Percentiles rank a stretch among this genome's conserved stretches.
Conservation (phyloP, 92 coral and sea anemone species). For the Epizoanthus ramosus region DNA sequence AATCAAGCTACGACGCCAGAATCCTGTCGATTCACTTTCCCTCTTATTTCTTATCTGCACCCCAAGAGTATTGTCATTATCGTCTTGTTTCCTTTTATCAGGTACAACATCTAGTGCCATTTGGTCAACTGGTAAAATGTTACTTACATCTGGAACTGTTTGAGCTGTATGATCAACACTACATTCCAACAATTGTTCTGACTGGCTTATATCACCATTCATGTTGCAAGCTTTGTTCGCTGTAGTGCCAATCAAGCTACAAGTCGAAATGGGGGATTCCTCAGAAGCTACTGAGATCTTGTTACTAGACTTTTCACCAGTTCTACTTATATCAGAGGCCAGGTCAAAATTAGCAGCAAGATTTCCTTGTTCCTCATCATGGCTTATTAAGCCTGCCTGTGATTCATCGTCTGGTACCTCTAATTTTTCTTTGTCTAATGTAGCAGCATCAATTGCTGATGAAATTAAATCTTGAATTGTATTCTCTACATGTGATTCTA, state of each 20-base stretch:
- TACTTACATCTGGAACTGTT: constrained; percentile 11
- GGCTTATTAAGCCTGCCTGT: not conserved
- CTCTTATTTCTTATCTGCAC: constrained; percentile 41
- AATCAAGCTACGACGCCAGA: constrained; percentile 88
- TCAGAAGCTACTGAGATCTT: too few relatives aligned
- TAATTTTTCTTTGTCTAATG: constrained; percentile 25
- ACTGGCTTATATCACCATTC: constrained; percentile 12
- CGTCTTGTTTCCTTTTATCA: constrained; percentile 19
- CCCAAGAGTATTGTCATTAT: constrained; percentile 13
- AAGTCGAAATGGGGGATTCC: not conserved
- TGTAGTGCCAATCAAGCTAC: not conserved
- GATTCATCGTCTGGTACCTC: not conserved
- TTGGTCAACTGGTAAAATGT: not conserved
- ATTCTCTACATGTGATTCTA: constrained; percentile 41
- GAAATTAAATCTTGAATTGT: constrained; percentile 38
- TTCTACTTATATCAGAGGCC: not conserved
- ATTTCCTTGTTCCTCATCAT: not conserved
- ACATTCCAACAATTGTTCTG: not conserved
- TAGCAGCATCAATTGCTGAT: constrained; percentile 40
- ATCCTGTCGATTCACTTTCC: constrained; percentile 31
- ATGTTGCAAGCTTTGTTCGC: not conserved
- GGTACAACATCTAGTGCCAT: constrained; percentile 15
- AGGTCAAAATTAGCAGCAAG: not conserved
- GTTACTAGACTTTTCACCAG: not conserved
- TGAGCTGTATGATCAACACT: not conserved